A percentile compares a stretch with the other conserved stretches of the same genome.
Evolutionary conservation across 2,113 vertebrate genomes (phyloP).

Genomic region (Nyctibius bracteatus): DNA sequence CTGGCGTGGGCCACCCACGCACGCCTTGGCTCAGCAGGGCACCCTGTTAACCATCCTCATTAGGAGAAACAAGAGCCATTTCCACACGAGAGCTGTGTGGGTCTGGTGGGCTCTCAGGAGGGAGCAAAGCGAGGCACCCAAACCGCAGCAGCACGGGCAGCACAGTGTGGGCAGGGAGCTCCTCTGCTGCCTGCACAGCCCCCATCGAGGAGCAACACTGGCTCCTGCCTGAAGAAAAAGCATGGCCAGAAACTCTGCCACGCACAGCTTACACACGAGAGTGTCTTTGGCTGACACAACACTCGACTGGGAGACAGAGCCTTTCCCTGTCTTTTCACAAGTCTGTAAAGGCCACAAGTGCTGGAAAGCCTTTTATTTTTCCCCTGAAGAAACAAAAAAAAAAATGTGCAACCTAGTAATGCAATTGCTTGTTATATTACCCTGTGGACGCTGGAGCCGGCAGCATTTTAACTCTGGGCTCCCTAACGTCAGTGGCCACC

Average conservation of each 20-base stretch:
- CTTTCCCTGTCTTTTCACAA: neutral
- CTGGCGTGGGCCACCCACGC: rapidly evolving
- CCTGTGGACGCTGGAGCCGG: neutral
- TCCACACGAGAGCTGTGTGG: rapidly evolving
- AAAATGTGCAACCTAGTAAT: neutral
- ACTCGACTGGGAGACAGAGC: neutral
- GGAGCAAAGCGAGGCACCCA: rapidly evolving
- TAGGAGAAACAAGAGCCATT: rapidly evolving
- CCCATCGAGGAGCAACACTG: rapidly evolving
- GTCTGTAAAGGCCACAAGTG: neutral
- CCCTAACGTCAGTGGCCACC: rapidly evolving
- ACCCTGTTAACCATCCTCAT: rapidly evolving
- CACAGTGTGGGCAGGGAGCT: rapidly evolving
- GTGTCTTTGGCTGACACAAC: neutral
- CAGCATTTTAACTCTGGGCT: neutral
- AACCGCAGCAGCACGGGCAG: rapidly evolving
- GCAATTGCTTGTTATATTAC: neutral
- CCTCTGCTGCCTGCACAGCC: neutral
- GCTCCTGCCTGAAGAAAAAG: neutral
- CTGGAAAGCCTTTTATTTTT: neutral
- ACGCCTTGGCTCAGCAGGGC: rapidly evolving
- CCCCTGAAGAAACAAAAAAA: neutral
- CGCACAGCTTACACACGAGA: neutral
- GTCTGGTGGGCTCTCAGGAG: neutral
- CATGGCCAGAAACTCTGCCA: neutral